Percentiles rank a stretch among this genome's conserved stretches.
These are phyloP conservation scores for Aegotheles bennettii DNA, from an alignment of 2,113 vertebrate genomes.

Conservation along the genomic window DNA sequence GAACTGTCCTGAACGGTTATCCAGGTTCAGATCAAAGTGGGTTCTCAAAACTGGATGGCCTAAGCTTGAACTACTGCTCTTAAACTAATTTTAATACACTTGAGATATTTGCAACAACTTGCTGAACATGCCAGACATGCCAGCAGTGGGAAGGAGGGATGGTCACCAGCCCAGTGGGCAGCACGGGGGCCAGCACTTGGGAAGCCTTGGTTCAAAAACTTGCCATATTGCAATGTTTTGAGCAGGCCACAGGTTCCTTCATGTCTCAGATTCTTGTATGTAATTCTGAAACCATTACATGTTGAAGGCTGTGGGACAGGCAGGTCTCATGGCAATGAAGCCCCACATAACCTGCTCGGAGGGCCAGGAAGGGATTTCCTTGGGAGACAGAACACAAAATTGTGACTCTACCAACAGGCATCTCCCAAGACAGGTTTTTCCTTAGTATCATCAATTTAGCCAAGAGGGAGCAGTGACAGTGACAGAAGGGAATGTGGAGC, in stretches of 20 bases:
- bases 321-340: neutral
- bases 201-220: neutral
- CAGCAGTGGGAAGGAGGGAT: neutral
- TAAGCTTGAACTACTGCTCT: neutral
- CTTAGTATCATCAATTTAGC: neutral
- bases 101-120: neutral
- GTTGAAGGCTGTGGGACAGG: neutral
- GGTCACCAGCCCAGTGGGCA: neutral
- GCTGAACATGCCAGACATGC: neutral
- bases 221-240: accelerated
- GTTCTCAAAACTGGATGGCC: neutral
- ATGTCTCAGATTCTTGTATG: accelerated
- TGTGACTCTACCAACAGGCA: neutral
- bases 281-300: accelerated
- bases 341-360: neutral
- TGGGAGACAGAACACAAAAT: neutral
- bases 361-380: neutral
- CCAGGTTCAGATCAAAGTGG: neutral
- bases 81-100: neutral
- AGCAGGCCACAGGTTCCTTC: neutral
- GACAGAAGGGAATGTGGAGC: neutral
- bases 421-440: neutral
- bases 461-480: neutral
- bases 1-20: neutral
- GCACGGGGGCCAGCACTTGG: accelerated